phyloP scores from a whole-genome alignment of 2,113 vertebrate genomes.

The Vulpes vulpes region DNA sequence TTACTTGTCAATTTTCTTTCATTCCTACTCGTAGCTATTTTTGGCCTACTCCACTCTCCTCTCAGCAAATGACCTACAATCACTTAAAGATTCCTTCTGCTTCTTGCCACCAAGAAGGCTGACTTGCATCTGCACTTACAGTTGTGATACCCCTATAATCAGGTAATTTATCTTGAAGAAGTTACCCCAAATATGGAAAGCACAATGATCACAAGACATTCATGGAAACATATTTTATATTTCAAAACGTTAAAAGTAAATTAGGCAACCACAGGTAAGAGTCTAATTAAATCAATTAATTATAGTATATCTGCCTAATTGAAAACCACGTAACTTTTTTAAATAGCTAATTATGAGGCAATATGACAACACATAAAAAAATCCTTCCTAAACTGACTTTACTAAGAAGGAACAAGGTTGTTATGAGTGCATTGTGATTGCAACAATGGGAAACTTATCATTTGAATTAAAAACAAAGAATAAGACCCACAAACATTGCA shows the following conservation, averaged over 20 bases:
- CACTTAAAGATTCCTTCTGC: background rate
- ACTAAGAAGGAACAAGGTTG: background rate
- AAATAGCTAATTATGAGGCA: background rate
- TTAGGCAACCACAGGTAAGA: background rate
- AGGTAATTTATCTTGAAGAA: background rate
- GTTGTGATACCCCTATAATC: background rate
- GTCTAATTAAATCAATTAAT: background rate
- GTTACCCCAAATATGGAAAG: background rate
- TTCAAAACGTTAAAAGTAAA: conserved; percentile 21
- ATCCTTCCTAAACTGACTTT: background rate
- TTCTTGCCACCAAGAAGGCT: background rate
- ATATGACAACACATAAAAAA: background rate
- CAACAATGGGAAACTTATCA: background rate
- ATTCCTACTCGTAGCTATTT: background rate
- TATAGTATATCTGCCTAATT: background rate
- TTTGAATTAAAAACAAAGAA: conserved; percentile 26
- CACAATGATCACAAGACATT: background rate
- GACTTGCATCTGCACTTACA: background rate
- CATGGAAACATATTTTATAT: background rate
- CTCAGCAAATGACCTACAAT: background rate
- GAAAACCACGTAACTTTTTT: conserved; percentile 15
- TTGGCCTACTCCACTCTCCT: background rate
- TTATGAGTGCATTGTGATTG: background rate
- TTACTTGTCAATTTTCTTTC: background rate
- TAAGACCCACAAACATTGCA: background rate